Evolutionary conservation across 2,797 vertebrate species (phyloP).

Genomic region (Sebastes alutus): DNA sequence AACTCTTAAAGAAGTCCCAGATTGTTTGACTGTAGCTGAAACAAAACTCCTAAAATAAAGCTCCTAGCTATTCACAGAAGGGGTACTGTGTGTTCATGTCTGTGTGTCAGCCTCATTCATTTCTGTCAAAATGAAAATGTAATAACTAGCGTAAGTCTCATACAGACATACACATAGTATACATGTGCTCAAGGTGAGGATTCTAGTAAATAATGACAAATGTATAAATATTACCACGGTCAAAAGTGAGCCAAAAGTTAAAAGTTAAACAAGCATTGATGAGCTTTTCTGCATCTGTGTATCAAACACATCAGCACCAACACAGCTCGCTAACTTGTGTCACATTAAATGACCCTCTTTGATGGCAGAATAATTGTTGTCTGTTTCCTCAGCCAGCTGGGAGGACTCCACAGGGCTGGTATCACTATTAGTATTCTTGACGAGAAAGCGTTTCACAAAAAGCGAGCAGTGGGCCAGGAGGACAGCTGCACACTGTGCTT

Average conservation of each 20-base stretch:
- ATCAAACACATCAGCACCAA: constrained; percentile 43
- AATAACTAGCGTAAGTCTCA: not conserved
- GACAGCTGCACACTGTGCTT: constrained; percentile 82
- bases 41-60: not conserved
- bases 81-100: not conserved
- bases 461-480: constrained; percentile 67
- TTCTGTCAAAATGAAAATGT: not conserved
- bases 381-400: constrained; percentile 78
- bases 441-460: constrained; percentile 71
- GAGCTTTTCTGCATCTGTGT: constrained; percentile 31
- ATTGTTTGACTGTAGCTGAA: constrained; percentile 23
- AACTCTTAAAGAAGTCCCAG: constrained; percentile 1
- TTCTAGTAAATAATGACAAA: not conserved
- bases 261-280: constrained; percentile 15
- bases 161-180: not conserved
- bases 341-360: constrained; percentile 65
- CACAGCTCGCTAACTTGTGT: constrained; percentile 57
- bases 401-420: constrained; percentile 55
- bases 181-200: not conserved
- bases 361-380: constrained; percentile 69
- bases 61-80: constrained; percentile 1
- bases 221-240: not conserved
- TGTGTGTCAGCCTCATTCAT: not conserved
- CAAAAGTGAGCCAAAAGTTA: not conserved
- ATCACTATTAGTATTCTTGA: constrained; percentile 82